Conservation (phyloP, 2,797 vertebrate genomes). For the Anguilla anguilla region DNA sequence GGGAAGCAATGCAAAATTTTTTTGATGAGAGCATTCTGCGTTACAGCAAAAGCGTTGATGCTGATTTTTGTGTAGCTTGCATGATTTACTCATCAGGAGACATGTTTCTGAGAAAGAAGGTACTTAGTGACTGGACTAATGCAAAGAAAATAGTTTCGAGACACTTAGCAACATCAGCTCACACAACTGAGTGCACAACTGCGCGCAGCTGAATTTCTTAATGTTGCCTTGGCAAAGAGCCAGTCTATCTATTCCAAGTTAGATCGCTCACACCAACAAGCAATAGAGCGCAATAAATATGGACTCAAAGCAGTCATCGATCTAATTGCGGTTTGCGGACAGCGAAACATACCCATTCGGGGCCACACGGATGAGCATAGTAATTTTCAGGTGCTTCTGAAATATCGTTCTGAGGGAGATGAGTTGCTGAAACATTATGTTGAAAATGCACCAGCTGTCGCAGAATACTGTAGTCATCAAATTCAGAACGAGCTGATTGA, state of each 20-base stretch:
- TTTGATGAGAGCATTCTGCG: background rate
- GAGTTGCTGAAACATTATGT: background rate
- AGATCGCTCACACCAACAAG: background rate
- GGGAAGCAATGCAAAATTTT: background rate
- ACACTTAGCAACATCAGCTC: background rate
- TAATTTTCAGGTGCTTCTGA: constrained; percentile 1
- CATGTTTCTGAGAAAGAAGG: too few species aligned
- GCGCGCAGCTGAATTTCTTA: background rate
- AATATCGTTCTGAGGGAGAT: background rate
- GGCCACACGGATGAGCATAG: background rate
- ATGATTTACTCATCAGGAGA: background rate
- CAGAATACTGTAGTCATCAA: background rate
- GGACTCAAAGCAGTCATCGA: background rate
- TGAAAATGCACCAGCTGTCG: background rate
- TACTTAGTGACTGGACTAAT: background rate
- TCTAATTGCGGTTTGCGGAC: background rate
- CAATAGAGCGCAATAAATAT: background rate
- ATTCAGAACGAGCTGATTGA: background rate
- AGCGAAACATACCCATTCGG: background rate
- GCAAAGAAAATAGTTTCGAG: background rate
- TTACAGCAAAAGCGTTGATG: background rate
- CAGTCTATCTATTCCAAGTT: background rate
- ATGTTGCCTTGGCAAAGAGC: background rate
- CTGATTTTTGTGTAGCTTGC: background rate
- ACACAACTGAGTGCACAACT: background rate